Base-by-base conservation (phyloP, 2,888 invertebrate species). In the Frankliniella intonsa region DNA sequence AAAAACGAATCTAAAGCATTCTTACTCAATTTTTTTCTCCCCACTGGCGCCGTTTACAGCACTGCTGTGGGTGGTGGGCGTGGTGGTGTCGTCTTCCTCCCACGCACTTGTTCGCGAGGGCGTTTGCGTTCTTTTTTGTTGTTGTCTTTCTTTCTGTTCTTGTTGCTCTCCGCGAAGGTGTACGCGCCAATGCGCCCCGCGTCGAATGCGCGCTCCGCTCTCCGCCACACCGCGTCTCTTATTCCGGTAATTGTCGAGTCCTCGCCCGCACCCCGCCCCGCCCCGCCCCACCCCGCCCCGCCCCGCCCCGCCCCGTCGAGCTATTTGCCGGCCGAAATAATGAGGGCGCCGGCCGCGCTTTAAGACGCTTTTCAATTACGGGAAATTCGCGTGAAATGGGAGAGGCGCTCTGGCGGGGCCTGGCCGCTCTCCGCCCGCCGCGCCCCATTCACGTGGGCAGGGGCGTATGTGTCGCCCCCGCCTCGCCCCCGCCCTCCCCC, bases 331-430 rank as follows among this genome's bases (percentile, higher is more conserved):
- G 69, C 69, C 69, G 69, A 76, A 76, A 76, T 76, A 76, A 76
- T 76, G 69, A 76, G 69, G 69, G 69, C 69, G 14, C 62, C 55
- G n/a, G 25, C 69, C 69, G 69, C n/a, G 69, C 69, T 76, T 76
- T 76, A 76, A 76, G 69, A 76, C 69, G 69, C 69, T 76, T 76
- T 76, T 76, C 69, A 76, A 76, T 76, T 76, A 76, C 69, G 22
- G 69, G 69, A 25, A 76, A 76, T 76, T 76, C 69, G 69, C 69
- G 69, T 76, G 69, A 76, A 76, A 76, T 76, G 69, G 69, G 69
- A 76, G 69, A 76, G 69, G 62, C 38, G 38, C 38, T 38, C 38
- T 38, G 38, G 38, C 38, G 38, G 38, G 38, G 38, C 38, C 38
- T 38, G 38, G 38, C 5, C 38, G 3, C 38, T 2, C 38, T 5